Base-by-base conservation (phyloP, 2,113 vertebrate genomes). In the Speoplatyrhinus poulsoni region DNA sequence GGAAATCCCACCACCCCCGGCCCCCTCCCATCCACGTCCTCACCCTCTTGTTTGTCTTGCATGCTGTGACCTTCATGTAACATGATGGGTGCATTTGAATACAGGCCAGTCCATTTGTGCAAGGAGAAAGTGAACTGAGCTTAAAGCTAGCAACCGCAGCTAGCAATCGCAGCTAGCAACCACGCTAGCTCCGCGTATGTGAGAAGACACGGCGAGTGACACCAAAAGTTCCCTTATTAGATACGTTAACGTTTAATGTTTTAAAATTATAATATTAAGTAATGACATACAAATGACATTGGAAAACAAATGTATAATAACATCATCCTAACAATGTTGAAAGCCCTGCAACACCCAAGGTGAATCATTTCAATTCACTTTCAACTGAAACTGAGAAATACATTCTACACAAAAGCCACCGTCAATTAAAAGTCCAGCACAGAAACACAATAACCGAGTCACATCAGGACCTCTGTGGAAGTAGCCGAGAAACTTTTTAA, bases 41-140 rank as follows among this genome's bases (percentile, higher is more conserved):
- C 61, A 73, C 65, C 62, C 48, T 46, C 11, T 72, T 85, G 80
- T 79, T 86, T 85, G 55, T 84, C 88, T 94, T 92, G 84, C 82
- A 90, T 88, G 84, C 74, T 73, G 64, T 76, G 85, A 88, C 87
- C 89, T 91, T 90, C 88, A 82, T 81, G 82, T 66, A 74, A 85
- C 80, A 81, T 67, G 81, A 50, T 19, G 53, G 61, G 67, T 72
- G 79, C 70, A 61, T 83, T 77, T 66, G 53, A 65, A 67, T 69
- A 67, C 81, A 80, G 82, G 80, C 75, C 70, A 77, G 55, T 60
- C 26, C 1, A 26, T 26, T 26, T 26, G 26, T 26, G 26, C 26
- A 26, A 26, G 26, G 26, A 26, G 26, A 26, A 26, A 26, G 26
- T 26, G 48, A 76, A 74, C 50, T 52, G 71, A 4, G 41, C 53